Evolutionary conservation across 2,888 invertebrate genomes (phyloP).

Genomic region (Dasypolia templi): DNA sequence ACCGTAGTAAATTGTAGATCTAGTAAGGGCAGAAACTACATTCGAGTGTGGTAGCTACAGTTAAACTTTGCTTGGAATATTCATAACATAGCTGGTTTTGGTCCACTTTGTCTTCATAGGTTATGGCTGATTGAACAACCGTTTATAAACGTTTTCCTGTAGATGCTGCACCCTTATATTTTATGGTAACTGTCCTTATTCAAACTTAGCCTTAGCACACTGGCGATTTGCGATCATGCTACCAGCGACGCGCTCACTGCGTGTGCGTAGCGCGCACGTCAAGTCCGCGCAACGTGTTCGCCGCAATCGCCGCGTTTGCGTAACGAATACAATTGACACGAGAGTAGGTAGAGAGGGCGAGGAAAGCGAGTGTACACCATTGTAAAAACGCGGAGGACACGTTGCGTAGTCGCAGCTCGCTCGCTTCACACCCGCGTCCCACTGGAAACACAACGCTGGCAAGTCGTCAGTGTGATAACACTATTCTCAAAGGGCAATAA

Average conservation of each 20-base stretch:
- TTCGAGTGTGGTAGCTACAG: not conserved
- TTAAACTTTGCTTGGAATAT: not conserved
- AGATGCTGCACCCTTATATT: not conserved
- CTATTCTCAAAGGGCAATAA: slow-evolving; percentile 2
- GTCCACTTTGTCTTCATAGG: not conserved
- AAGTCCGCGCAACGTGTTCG: too few species aligned
- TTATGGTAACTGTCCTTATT: slow-evolving; percentile 13
- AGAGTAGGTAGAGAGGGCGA: not conserved
- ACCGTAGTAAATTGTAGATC: slow-evolving; percentile 19
- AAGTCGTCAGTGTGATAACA: not conserved
- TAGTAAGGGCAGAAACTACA: not conserved
- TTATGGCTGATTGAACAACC: not conserved
- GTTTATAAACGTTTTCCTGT: slow-evolving; percentile 5
- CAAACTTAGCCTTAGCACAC: not conserved
- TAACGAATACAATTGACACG: not conserved
- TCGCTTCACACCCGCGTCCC: not conserved
- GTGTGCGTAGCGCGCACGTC: too few species aligned
- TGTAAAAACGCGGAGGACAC: not conserved
- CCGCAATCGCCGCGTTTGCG: not conserved
- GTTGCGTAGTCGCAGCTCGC: not conserved
- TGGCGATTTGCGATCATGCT: not conserved
- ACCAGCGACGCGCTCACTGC: not conserved
- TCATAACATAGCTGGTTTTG: not conserved
- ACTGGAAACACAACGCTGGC: not conserved
- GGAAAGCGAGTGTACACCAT: not conserved